Conservation (phyloP, 2,113 vertebrate genomes). For the Anolis carolinensis region DNA sequence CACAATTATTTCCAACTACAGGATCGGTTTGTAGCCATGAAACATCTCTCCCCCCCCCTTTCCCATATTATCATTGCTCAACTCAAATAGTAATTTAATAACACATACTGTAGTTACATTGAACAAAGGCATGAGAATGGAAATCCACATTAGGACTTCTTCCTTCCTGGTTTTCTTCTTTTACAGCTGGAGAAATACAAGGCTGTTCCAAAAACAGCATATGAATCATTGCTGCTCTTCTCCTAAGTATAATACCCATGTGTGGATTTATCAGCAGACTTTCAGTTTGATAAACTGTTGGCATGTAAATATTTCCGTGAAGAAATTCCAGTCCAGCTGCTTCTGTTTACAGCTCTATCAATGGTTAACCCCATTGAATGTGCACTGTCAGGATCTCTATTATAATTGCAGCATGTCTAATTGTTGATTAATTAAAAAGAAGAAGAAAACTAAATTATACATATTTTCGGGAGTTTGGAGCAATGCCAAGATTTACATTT, state of each 20-base stretch:
- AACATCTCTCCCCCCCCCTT: background rate
- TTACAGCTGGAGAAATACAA: slow-evolving; percentile 72
- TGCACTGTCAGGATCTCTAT: slow-evolving; percentile 74
- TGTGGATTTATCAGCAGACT: slow-evolving; percentile 80
- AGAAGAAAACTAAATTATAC: slow-evolving; percentile 72
- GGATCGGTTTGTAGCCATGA: background rate
- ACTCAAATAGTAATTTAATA: slow-evolving; percentile 15
- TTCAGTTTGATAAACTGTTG: slow-evolving; percentile 83
- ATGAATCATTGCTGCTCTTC: slow-evolving; percentile 71
- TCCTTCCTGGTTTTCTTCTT: slow-evolving; percentile 71
- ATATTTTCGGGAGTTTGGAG: slow-evolving; percentile 71
- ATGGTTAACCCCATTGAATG: slow-evolving; percentile 75
- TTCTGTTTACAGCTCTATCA: slow-evolving; percentile 86
- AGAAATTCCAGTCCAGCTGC: slow-evolving; percentile 84
- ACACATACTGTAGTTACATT: slow-evolving; percentile 39
- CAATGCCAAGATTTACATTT: slow-evolving; percentile 47
- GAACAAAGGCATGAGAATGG: slow-evolving; percentile 54
- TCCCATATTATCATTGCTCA: background rate
- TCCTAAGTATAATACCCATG: slow-evolving; percentile 75
- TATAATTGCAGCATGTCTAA: slow-evolving; percentile 78
- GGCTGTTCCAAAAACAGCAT: slow-evolving; percentile 52
- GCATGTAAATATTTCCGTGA: slow-evolving; percentile 82
- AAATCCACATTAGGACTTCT: slow-evolving; percentile 59
- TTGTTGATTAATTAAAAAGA: slow-evolving; percentile 76
- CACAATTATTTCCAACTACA: background rate